phyloP scores from a whole-genome alignment of 1,140 invertebrate genomes.

The Cherax quadricarinatus region DNA sequence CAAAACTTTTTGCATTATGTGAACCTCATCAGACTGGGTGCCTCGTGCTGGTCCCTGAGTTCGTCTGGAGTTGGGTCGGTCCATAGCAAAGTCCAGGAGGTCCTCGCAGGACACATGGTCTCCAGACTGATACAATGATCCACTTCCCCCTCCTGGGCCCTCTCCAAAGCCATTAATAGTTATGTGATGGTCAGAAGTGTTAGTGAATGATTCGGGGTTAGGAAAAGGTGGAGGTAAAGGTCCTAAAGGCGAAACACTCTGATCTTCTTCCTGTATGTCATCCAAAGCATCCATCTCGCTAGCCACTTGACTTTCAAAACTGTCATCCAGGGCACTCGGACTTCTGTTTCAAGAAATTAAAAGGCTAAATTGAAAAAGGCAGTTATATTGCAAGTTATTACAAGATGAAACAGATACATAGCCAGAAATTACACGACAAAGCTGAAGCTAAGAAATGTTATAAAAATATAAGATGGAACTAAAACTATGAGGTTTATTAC shows the following conservation, averaged over 20 bases:
- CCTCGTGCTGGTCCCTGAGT: slow-evolving; percentile 86
- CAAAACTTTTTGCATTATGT: slow-evolving; percentile 90
- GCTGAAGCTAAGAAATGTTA: too few relatives aligned
- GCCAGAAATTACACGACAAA: too few relatives aligned
- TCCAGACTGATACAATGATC: slow-evolving; percentile 75
- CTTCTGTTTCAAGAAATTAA: slow-evolving; percentile 54
- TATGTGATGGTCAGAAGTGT: slow-evolving; percentile 43
- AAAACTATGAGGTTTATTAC: too few relatives aligned
- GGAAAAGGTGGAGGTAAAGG: slow-evolving; percentile 45
- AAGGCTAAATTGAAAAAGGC: background rate
- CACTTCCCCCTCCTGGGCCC: slow-evolving; percentile 74
- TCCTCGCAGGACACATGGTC: slow-evolving; percentile 96
- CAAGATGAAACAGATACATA: background rate
- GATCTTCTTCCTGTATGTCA: slow-evolving; percentile 76
- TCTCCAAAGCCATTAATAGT: slow-evolving; percentile 62
- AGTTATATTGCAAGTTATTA: background rate
- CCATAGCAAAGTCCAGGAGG: slow-evolving; percentile 91
- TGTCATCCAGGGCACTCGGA: slow-evolving; percentile 77
- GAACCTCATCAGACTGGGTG: slow-evolving; percentile 88
- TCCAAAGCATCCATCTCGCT: slow-evolving; percentile 83
- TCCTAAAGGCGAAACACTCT: slow-evolving; percentile 73
- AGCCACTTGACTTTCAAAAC: slow-evolving; percentile 82
- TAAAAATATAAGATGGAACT: too few relatives aligned
- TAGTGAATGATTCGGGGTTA: slow-evolving; percentile 43
- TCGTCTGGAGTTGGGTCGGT: slow-evolving; percentile 83